Conservation (phyloP, 2,888 invertebrate genomes). For the Calameuta filiformis region DNA sequence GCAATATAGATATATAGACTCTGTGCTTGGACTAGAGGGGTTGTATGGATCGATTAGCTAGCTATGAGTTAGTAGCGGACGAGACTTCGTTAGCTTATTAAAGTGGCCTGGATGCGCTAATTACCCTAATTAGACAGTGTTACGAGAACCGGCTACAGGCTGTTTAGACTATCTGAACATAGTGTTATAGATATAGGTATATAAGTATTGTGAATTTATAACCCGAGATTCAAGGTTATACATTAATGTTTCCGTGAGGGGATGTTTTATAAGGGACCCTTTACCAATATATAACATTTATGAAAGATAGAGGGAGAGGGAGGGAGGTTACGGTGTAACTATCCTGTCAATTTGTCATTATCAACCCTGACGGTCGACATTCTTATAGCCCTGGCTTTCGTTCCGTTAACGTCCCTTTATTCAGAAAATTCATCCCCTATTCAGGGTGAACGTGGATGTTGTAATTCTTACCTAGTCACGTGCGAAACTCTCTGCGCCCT, state of each 20-base stretch:
- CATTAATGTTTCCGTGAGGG: background rate
- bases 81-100: slow-evolving; percentile 1
- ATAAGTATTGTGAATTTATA: background rate
- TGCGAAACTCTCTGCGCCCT: background rate
- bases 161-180: background rate
- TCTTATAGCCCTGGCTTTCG: background rate
- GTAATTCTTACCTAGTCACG: background rate
- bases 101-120: background rate
- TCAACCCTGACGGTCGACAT: slow-evolving; percentile 32
- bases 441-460: background rate
- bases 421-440: background rate
- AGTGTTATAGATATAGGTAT: background rate
- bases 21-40: background rate
- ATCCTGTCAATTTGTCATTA: slow-evolving; percentile 53
- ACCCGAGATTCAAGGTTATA: background rate
- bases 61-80: slow-evolving; percentile 8
- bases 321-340: background rate
- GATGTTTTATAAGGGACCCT: background rate
- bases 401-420: background rate
- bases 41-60: background rate
- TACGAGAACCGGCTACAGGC: background rate
- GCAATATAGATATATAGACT: no score
- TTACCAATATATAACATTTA: background rate
- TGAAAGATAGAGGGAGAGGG: background rate
- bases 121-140: background rate